Evolutionary conservation across 2,888 invertebrate species (phyloP), one percentile per base, ranked within the genome.

Genomic region (Schrankia costaestrigalis): DNA sequence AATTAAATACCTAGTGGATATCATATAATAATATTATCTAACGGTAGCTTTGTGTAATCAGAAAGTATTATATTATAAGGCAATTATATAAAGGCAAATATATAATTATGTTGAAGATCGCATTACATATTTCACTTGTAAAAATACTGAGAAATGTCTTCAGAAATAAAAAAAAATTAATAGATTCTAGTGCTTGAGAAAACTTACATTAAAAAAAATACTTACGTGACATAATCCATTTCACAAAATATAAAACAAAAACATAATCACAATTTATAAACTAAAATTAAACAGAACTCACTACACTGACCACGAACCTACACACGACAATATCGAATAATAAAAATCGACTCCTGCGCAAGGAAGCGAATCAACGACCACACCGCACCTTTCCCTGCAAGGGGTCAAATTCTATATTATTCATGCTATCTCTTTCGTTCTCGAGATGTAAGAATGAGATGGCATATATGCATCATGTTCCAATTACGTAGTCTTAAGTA

Each of bases 341-440:
- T 56, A 34, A 46, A 56, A 51, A 46, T 30, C 45, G 26, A 48
- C 59, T 48, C 59, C 47, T 49, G 55, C 59, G 52, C 58, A 59
- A 36, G 56, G 55, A 55, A 59, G 56, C 59, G 59, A 40, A 44
- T 51, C 56, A 51, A 43, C 51, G 45, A 48, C 48, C 56, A 35
- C 56, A 54, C 51, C 56, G 56, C 56, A 56, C 48, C 54, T 54
- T 56, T 49, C 50, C 42, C 41, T 25, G 19, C 9, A 26, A 56
- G 46, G 51, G 54, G 56, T 48, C 45, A 50, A 38, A 31, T 29
- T 35, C 54, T 40, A 42, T 54, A 50, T 47, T 35, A 41, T 38
- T 36, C 22, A n/a, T 5, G 8, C 15, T 27, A 2, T 44, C 46
- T 28, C 40, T 0, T 12, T 56, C 34, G n/a, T 9, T 5, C 17